Evolutionary conservation across 2,888 invertebrate species (phyloP).

Genomic region (Rhingia campestris): DNA sequence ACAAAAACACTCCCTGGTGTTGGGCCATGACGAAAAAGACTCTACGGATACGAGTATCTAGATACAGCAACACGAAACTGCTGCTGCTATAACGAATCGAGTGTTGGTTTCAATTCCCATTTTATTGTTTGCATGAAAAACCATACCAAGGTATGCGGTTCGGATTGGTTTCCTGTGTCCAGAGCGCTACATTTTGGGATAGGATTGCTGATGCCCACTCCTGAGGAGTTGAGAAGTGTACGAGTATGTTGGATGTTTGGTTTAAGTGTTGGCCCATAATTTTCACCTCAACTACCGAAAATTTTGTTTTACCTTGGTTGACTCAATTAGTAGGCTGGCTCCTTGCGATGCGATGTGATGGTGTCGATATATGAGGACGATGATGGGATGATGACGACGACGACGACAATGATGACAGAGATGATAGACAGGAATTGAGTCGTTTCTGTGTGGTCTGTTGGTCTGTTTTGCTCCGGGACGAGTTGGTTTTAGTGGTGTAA

Average conservation of each 20-base stretch:
- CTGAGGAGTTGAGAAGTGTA: conserved; percentile 5
- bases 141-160: conserved; percentile 73
- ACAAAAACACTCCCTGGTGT: conserved; percentile 54
- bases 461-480: conserved; percentile 33
- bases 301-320: conserved; percentile 68
- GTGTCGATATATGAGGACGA: neutral
- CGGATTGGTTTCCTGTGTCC: conserved; percentile 65
- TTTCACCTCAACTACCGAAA: conserved; percentile 69
- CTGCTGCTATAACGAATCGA: conserved; percentile 65
- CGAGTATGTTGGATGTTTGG: conserved; percentile 47
- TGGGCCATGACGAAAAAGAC: conserved; percentile 51
- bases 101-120: conserved; percentile 73
- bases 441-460: conserved; percentile 13
- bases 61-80: conserved; percentile 24
- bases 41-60: conserved; percentile 3
- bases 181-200: conserved; percentile 9
- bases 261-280: conserved; percentile 69
- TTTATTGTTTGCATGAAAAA: conserved; percentile 74
- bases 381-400: conserved; percentile 35
- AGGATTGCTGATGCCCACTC: conserved; percentile 10
- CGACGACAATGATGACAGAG: conserved; percentile 48
- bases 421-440: conserved; percentile 57
- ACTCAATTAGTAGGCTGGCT: conserved; percentile 65
- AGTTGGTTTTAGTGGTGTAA: conserved; percentile 57
- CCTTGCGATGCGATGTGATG: conserved; percentile 5